Percentiles rank a stretch among this genome's conserved stretches.
Evolutionary conservation across 1,140 invertebrate species (phyloP).

Genomic region (Brachionus rotundiformis): DNA sequence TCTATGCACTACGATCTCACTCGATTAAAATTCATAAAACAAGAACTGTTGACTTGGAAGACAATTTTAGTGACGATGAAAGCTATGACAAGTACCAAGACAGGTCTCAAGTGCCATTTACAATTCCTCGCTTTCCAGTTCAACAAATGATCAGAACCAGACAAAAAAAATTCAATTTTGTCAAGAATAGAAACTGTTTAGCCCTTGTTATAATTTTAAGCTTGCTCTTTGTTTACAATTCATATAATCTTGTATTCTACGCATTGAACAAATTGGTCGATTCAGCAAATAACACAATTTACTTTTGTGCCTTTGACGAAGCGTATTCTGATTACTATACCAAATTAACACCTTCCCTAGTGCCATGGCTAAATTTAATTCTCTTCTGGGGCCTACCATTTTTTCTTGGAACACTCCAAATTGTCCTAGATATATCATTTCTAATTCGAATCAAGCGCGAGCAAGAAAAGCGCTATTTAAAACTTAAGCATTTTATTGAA

Average conservation of each 20-base stretch:
- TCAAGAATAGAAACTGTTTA: neutral
- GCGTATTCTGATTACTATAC: constrained; percentile 11
- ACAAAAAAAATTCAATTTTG: neutral
- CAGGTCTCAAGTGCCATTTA: constrained; percentile 18
- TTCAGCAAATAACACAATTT: neutral
- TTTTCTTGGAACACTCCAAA: neutral
- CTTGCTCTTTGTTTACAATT: constrained; percentile 27
- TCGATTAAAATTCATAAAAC: neutral
- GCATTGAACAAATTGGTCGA: constrained; percentile 32
- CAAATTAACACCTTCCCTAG: neutral
- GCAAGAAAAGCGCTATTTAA: constrained; percentile 33
- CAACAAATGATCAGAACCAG: neutral
- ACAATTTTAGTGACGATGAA: neutral
- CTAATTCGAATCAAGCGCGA: constrained; percentile 22
- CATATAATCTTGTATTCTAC: constrained; percentile 17
- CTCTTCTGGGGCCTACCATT: neutral
- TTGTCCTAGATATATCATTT: constrained; percentile 31
- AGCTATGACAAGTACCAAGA: neutral
- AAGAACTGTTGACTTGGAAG: neutral
- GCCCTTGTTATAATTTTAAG: neutral
- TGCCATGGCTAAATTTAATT: neutral
- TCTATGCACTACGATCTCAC: neutral
- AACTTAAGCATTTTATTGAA: constrained; percentile 26
- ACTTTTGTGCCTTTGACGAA: constrained; percentile 50
- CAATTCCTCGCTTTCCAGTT: neutral